A percentile compares a stretch with the other conserved stretches of the same genome.
These are phyloP conservation scores for Oenanthe oenanthe DNA, from an alignment of 2,113 vertebrate genomes.

Conservation along the genomic window DNA sequence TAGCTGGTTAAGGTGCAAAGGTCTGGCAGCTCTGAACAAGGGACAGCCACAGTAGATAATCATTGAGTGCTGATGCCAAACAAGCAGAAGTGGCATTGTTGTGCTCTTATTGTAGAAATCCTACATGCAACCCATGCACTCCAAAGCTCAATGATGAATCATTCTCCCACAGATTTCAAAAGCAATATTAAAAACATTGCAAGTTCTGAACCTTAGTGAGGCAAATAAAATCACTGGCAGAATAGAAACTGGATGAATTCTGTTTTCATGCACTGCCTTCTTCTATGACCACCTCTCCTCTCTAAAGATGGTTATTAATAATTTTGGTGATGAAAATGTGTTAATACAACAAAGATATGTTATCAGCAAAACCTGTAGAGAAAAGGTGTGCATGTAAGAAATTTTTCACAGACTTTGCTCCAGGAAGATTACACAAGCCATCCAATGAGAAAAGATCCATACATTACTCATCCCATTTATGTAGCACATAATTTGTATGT, in stretches of 20 bases:
- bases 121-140: not conserved
- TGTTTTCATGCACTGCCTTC: not conserved
- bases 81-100: accelerated
- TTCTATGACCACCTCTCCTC: not conserved
- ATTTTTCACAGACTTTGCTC: not conserved
- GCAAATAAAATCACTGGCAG: not conserved
- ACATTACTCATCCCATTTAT: not conserved
- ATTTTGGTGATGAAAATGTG: not conserved
- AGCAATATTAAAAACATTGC: not conserved
- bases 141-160: not conserved
- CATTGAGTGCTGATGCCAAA: not conserved
- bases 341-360: not conserved
- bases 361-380: not conserved
- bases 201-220: not conserved
- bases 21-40: not conserved
- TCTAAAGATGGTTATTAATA: not conserved
- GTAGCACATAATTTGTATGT: not conserved
- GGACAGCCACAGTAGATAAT: not conserved
- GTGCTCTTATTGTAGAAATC: not conserved
- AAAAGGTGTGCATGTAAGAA: not conserved
- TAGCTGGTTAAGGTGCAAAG: not conserved
- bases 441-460: not conserved
- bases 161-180: not conserved
- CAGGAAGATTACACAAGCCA: not conserved
- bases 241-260: not conserved